phyloP scores from a whole-genome alignment of 2,113 vertebrate species.

The Crocuta crocuta region DNA sequence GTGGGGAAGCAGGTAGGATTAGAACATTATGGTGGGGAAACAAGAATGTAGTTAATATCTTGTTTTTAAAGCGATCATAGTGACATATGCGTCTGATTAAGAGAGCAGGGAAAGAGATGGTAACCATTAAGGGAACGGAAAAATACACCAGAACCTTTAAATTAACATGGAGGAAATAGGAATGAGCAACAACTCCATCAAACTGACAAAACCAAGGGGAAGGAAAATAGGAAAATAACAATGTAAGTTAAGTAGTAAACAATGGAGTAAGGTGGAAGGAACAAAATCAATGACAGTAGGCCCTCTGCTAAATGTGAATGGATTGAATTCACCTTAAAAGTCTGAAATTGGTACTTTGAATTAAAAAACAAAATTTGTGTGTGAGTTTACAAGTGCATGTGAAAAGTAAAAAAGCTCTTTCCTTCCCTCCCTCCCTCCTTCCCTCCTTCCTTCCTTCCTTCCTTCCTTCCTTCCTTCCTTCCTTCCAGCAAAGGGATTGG shows the following conservation, averaged over 20 bases:
- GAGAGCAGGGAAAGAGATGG: not conserved
- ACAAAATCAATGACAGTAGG: not conserved
- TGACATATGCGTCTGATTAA: slow-evolving; percentile 41
- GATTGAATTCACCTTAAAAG: not conserved
- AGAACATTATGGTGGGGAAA: not conserved
- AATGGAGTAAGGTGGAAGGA: not conserved
- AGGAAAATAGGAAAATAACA: not conserved
- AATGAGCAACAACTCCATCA: not conserved
- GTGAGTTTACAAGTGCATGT: not conserved
- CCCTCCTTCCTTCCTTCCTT: not conserved
- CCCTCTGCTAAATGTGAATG: not conserved
- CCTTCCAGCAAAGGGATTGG: not conserved
- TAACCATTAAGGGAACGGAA: slow-evolving; percentile 31
- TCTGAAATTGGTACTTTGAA: not conserved
- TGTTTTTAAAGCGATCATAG: slow-evolving; percentile 39
- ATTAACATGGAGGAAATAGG: not conserved
- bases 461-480: not conserved
- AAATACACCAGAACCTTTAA: slow-evolving; percentile 54
- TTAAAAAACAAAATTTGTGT: not conserved
- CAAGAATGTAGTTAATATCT: not conserved
- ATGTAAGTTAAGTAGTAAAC: not conserved
- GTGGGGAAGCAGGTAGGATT: not conserved
- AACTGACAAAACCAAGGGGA: slow-evolving; percentile 14
- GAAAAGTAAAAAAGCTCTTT: not conserved
- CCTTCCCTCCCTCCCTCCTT: not conserved